Evolutionary conservation across 2,113 vertebrate genomes (phyloP).

Genomic region (Rhinolophus sinicus): DNA sequence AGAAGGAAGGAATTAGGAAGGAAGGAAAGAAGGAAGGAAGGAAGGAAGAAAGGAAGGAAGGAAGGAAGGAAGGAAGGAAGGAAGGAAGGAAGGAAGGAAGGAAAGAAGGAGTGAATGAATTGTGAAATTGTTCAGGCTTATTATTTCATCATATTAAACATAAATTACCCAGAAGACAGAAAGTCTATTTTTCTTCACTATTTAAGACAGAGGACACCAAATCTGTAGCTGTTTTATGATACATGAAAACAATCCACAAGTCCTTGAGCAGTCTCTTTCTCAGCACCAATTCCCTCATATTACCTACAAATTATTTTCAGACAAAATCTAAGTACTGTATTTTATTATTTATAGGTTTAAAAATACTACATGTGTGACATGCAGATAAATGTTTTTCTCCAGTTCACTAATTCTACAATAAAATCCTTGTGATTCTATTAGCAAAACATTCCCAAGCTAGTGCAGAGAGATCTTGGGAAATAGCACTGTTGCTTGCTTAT

Average conservation of each 20-base stretch:
- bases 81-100: accelerated
- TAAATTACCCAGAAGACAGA: background rate
- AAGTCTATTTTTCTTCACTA: background rate
- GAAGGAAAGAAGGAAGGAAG: no score
- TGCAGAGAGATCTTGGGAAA: background rate
- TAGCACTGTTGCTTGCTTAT: constrained; percentile 17
- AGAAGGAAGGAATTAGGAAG: background rate
- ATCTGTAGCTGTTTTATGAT: background rate
- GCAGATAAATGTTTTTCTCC: constrained; percentile 27
- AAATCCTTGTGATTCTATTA: constrained; percentile 52
- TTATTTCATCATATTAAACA: background rate
- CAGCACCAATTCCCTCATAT: background rate
- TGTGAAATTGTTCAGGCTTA: background rate
- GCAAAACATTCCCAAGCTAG: constrained; percentile 30
- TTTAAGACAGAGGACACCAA: background rate
- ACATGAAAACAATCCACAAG: background rate
- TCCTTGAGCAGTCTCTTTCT: background rate
- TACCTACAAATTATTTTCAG: constrained; percentile 33
- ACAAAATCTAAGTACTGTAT: constrained; percentile 22
- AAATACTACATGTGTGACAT: background rate
- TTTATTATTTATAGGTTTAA: constrained; percentile 37
- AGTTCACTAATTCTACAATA: constrained; percentile 34
- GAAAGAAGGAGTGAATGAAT: background rate
- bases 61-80: accelerated
- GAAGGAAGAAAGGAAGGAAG: no score